Base-by-base conservation (phyloP, 2,888 invertebrate species). In the Holacanthella duospinosa region DNA sequence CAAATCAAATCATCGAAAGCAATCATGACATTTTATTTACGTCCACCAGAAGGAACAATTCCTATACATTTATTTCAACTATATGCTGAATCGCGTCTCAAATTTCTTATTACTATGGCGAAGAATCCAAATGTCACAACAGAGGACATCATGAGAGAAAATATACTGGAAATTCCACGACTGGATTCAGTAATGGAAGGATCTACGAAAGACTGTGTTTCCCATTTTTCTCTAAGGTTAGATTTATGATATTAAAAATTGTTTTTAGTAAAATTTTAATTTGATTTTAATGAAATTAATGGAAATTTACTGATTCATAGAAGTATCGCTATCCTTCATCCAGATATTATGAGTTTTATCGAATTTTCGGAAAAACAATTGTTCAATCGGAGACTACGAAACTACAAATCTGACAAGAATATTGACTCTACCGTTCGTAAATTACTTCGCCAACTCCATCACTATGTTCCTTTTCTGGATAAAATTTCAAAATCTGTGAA, bases 1-100 rank as follows among this genome's bases (percentile, higher is more conserved):
- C n/a, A n/a, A n/a, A n/a, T n/a, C n/a, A n/a, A n/a, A n/a, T n/a
- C n/a, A n/a, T n/a, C n/a, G n/a, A n/a, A n/a, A n/a, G n/a, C n/a
- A n/a, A n/a, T n/a, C 19, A 64, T 64, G 64, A 64, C 61, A 1
- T 64, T 61, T 29, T 64, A 64, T 48, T 43, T 64, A 25, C 61
- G 53, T 29, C 64, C 64, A 21, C 54, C 64, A 1, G 64, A 61
- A 43, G 64, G 64, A 9, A 36, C 26, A 9, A 55, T 64, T 6
- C 44, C 61, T 1, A 4, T 44, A 1, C 36, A 61, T 58, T 28
- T 28, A 27, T 61, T 56, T 43, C 26, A 43, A 9, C 3, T n/a
- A 2, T 61, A 55, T 43, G 59, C 59, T 24, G 61, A 61, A 43
- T 55, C 43, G 19, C 58, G 64, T 24, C 58, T 64, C 6, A 26